phyloP scores from a whole-genome alignment of 2,888 invertebrate genomes.

The Papilio protenor region DNA sequence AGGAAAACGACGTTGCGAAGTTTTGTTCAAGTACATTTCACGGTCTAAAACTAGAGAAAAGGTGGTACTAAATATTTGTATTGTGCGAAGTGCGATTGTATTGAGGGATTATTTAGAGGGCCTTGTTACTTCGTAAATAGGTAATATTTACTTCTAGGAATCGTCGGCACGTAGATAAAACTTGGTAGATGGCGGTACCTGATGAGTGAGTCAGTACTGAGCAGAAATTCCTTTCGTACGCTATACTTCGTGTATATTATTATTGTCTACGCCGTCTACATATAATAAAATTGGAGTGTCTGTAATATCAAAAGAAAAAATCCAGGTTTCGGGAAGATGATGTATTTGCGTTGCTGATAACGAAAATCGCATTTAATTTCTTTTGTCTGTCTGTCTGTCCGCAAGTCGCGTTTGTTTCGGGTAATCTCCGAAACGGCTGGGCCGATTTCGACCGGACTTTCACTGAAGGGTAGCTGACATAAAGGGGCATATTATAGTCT shows the following conservation, averaged over 20 bases:
- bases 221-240: not conserved
- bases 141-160: constrained; percentile 43
- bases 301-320: too few relatives aligned
- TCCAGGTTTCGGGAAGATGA: too few relatives aligned
- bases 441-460: too few relatives aligned
- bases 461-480: too few relatives aligned
- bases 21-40: constrained; percentile 13
- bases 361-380: too few relatives aligned
- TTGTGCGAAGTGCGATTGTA: constrained; percentile 27
- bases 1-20: not conserved
- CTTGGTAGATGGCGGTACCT: not conserved
- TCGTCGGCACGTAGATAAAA: constrained; percentile 24
- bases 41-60: constrained; percentile 31
- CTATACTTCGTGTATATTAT: not conserved
- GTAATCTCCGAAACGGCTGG: too few relatives aligned
- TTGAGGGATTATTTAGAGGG: constrained; percentile 38
- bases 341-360: too few relatives aligned
- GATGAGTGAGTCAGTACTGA: constrained; percentile 12
- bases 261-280: too few relatives aligned
- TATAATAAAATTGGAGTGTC: too few relatives aligned
- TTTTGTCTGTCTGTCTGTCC: too few relatives aligned
- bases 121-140: constrained; percentile 38
- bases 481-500: too few relatives aligned
- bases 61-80: constrained; percentile 37
- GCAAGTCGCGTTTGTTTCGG: too few relatives aligned